Base-by-base conservation (phyloP, 2,113 vertebrate genomes). In the Malurus alboscapulatus region DNA sequence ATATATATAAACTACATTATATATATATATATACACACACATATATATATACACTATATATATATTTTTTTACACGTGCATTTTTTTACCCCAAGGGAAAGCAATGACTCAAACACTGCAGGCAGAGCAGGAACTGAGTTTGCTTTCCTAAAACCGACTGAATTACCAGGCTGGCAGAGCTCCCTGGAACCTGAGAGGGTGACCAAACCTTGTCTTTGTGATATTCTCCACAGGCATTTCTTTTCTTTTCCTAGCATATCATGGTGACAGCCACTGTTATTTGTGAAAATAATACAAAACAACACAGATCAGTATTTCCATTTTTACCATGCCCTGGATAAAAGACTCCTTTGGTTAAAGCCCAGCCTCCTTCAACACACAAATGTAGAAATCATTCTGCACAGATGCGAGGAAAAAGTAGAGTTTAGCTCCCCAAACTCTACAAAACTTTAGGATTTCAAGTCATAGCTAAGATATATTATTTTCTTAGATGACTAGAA, bases 91-190 rank as follows among this genome's bases (percentile, higher is more conserved):
- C 5, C 26, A 63, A 68, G n/a, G 68, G 27, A 75, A 95, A 91
- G 65, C 44, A 87, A 17, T 45, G 10, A 81, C 27, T 92, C 81
- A 87, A 47, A 66, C 26, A 63, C 30, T 67, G 63, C 61, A 59
- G 67, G 29, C n/a, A 92, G 29, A 85, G 57, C 32, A 67, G 47
- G 45, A 89, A 53, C 34, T 62, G 62, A 44, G 10, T 44, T 94
- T 84, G 14, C 38, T 78, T 90, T 93, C 63, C 54, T 84, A 65
- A 84, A 96, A 89, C 53, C 76, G 90, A 95, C 88, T 32, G 44
- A 87, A 93, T 74, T 82, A 51, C 17, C 75, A 61, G 83, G 89
- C 62, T 95, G 75, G 86, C 88, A 92, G 55, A 91, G 86, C 67
- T 93, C 59, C 27, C 48, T 72, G 67, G 38, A 62, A 84, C 47